Conservation (phyloP, 2,113 vertebrate species). For the Herpailurus yagouaroundi region DNA sequence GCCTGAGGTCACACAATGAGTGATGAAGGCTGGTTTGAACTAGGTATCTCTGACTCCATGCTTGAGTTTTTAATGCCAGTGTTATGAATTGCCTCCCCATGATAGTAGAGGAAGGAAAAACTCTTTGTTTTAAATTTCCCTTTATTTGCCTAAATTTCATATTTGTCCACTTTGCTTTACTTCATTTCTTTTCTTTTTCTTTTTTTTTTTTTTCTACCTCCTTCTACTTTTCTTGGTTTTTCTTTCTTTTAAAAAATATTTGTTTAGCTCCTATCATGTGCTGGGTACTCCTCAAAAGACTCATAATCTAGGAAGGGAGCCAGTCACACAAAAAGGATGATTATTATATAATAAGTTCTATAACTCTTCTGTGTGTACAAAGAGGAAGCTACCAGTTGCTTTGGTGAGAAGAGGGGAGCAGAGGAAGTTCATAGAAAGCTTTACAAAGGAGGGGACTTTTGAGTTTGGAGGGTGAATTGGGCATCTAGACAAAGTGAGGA, state of each 20-base stretch:
- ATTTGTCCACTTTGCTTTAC: background rate
- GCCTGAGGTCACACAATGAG: background rate
- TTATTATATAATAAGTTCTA: background rate
- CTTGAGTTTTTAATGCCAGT: background rate
- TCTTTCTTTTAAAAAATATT: slow-evolving; percentile 16
- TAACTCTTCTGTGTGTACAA: background rate
- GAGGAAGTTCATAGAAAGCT: background rate
- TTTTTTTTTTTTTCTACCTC: too few species aligned
- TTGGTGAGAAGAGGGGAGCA: background rate
- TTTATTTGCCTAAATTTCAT: slow-evolving; percentile 20
- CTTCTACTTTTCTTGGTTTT: background rate
- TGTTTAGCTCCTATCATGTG: slow-evolving; percentile 6
- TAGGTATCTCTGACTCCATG: background rate
- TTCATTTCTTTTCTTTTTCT: background rate
- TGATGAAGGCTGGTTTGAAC: background rate
- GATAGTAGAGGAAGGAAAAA: background rate
- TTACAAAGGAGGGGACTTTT: background rate
- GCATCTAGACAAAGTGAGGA: background rate
- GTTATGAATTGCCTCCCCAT: background rate
- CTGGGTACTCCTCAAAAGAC: background rate
- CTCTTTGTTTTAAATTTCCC: background rate
- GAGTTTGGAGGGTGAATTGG: slow-evolving; percentile 16
- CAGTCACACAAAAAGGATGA: background rate
- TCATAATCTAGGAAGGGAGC: background rate
- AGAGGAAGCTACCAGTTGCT: background rate